These are phyloP conservation scores for Amphiprion clarkii DNA, from an alignment of 2,797 vertebrate genomes.

Conservation along the genomic window DNA sequence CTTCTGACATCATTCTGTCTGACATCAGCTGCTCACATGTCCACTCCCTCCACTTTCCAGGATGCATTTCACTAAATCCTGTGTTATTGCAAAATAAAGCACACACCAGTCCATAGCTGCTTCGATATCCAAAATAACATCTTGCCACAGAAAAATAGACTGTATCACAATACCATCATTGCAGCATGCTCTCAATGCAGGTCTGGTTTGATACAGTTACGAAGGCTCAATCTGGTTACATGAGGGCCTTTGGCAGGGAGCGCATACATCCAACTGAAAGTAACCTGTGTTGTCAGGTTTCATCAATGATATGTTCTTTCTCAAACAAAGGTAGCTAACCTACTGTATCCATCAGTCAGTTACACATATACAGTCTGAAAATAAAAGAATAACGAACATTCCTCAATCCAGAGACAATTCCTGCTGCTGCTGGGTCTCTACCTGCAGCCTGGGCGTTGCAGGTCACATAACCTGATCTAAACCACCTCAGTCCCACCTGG, in stretches of 20 bases:
- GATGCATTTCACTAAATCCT: conserved; percentile 49
- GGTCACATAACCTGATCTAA: neutral
- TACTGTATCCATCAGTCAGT: conserved; percentile 8
- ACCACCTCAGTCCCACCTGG: conserved; percentile 23
- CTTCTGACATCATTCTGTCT: conserved; percentile 19
- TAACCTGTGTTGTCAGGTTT: conserved; percentile 12
- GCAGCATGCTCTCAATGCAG: conserved; percentile 80
- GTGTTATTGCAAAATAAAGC: conserved; percentile 60
- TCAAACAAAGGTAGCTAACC: conserved; percentile 48
- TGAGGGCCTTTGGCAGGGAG: conserved; percentile 32
- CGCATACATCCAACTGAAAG: conserved; percentile 2
- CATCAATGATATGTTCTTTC: conserved; percentile 53
- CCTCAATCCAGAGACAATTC: conserved; percentile 31
- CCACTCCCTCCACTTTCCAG: conserved; percentile 5
- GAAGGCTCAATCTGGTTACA: conserved; percentile 34
- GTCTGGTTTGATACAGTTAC: conserved; percentile 50
- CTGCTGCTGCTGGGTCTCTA: conserved; percentile 18
- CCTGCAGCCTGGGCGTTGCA: neutral
- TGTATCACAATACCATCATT: conserved; percentile 66
- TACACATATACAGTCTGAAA: conserved; percentile 51
- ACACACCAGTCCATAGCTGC: conserved; percentile 51
- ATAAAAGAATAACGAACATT: conserved; percentile 54
- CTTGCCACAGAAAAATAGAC: conserved; percentile 78
- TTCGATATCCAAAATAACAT: conserved; percentile 77
- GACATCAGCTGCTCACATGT: conserved; percentile 34